Evolutionary conservation across 2,888 invertebrate species (phyloP).

Genomic region (Eupeodes luniger): DNA sequence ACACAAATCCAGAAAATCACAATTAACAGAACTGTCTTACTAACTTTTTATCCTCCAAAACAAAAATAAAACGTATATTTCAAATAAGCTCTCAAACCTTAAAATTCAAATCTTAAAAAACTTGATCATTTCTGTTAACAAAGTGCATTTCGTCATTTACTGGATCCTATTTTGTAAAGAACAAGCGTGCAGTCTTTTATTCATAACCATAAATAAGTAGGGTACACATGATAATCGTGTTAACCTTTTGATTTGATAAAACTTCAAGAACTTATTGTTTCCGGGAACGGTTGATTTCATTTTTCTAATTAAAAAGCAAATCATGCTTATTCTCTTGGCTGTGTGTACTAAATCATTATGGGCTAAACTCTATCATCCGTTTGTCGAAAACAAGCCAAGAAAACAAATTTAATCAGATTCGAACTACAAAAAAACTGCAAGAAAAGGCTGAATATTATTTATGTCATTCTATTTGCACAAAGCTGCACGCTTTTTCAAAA

Average conservation of each 20-base stretch:
- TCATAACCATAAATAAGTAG: background rate
- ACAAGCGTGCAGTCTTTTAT: conserved; percentile 57
- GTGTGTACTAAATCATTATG: background rate
- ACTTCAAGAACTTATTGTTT: background rate
- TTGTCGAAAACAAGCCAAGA: background rate
- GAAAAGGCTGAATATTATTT: background rate
- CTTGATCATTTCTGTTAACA: conserved; percentile 66
- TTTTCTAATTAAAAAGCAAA: background rate
- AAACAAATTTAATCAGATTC: background rate
- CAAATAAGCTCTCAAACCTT: conserved; percentile 15
- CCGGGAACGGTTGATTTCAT: background rate
- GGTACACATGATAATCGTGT: too few species aligned
- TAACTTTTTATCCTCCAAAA: conserved; percentile 51
- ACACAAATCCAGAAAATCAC: conserved; percentile 41
- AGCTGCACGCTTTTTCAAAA: conserved; percentile 63
- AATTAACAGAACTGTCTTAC: conserved; percentile 63
- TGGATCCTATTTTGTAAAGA: conserved; percentile 74
- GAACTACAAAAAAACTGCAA: background rate
- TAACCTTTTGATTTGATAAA: background rate
- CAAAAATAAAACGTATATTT: conserved; percentile 15
- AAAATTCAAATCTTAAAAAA: conserved; percentile 41
- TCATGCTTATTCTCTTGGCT: background rate
- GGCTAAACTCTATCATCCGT: background rate
- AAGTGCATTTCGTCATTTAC: conserved; percentile 74
- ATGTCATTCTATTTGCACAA: background rate